phyloP scores from a whole-genome alignment of 2,888 invertebrate species.

The Tricholauxania praeusta region DNA sequence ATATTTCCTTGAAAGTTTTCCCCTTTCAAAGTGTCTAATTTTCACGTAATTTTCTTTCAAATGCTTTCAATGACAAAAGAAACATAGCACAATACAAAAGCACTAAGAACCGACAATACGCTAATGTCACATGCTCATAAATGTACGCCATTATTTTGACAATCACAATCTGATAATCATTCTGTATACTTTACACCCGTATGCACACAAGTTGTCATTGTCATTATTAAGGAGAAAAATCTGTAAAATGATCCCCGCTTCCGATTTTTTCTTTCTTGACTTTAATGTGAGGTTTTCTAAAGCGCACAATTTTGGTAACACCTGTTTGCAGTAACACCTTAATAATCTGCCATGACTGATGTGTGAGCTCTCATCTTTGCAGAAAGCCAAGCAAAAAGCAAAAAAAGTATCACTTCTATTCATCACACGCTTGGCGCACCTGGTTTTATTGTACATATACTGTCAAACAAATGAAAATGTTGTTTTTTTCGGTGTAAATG shows the following conservation, averaged over 20 bases:
- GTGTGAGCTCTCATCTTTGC: slow-evolving; percentile 2
- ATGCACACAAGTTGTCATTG: background rate
- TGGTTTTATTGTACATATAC: no score
- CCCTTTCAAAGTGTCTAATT: no score
- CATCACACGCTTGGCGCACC: no score
- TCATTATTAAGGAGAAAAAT: background rate
- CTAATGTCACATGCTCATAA: slow-evolving; percentile 6
- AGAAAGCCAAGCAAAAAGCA: no score
- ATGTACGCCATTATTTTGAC: slow-evolving; percentile 11
- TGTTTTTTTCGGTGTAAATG: no score
- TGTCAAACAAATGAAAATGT: no score
- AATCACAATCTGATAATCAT: slow-evolving; percentile 26
- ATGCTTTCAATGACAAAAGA: no score
- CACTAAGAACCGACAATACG: background rate
- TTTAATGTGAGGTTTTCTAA: slow-evolving; percentile 6
- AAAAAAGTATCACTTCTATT: no score
- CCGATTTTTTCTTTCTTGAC: background rate
- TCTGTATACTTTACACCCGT: background rate
- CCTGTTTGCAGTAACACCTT: background rate
- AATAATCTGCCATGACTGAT: slow-evolving; percentile 8
- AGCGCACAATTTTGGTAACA: background rate
- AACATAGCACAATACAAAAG: background rate
- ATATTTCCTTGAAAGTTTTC: no score
- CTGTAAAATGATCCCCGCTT: slow-evolving; percentile 12
- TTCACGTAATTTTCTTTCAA: no score